A percentile compares a stretch with the other conserved stretches of the same genome.
phyloP scores from a whole-genome alignment of 2,797 vertebrate genomes.

The Paguma larvata region DNA sequence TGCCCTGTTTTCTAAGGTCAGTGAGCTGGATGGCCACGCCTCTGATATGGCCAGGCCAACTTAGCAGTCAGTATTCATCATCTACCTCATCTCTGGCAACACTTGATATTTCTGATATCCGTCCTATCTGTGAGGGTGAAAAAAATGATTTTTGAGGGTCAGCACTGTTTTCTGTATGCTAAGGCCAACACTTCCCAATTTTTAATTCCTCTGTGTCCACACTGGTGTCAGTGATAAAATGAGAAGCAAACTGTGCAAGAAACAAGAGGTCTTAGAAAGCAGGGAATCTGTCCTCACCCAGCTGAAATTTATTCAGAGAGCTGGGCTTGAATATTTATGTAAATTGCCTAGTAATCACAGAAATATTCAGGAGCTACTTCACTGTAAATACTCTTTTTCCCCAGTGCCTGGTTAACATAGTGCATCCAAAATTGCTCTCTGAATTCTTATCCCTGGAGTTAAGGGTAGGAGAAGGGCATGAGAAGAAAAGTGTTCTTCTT shows the following conservation, averaged over 20 bases:
- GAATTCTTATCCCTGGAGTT: background rate
- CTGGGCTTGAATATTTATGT: constrained; percentile 62
- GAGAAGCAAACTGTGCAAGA: background rate
- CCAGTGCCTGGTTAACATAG: constrained; percentile 9
- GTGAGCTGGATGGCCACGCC: background rate
- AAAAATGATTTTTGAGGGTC: background rate
- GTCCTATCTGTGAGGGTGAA: background rate
- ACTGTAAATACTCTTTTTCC: constrained; percentile 2
- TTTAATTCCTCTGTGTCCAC: background rate
- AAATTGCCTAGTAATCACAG: constrained; percentile 73
- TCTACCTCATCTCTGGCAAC: background rate
- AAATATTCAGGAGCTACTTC: constrained; percentile 73
- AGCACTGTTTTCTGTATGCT: background rate
- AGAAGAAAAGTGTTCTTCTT: constrained; percentile 3
- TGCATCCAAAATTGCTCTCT: background rate
- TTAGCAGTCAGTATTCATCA: background rate
- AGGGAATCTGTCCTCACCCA: background rate
- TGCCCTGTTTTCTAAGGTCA: background rate
- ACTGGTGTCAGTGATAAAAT: background rate
- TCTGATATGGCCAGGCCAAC: background rate
- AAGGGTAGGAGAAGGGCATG: background rate
- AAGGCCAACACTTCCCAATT: background rate
- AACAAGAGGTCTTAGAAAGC: constrained; percentile 38
- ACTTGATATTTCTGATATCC: background rate
- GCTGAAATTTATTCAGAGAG: constrained; percentile 55